Evolutionary conservation across 2,113 vertebrate genomes (phyloP).

Genomic region (Nestor notabilis): DNA sequence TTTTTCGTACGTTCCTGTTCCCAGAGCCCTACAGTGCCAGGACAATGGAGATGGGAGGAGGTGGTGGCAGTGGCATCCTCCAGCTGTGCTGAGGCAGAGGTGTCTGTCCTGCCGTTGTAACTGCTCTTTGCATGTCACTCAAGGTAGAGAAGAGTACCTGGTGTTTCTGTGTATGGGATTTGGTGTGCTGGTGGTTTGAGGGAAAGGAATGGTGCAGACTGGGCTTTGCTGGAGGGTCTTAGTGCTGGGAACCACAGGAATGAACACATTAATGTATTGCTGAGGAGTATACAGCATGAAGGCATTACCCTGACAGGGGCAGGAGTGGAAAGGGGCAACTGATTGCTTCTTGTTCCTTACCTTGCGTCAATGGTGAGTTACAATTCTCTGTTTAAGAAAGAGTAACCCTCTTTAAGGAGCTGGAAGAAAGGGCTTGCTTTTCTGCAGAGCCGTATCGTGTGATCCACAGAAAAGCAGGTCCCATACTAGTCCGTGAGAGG

Average conservation of each 20-base stretch:
- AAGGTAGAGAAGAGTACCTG: neutral
- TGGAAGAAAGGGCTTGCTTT: neutral
- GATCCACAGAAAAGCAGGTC: neutral
- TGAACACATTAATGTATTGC: neutral
- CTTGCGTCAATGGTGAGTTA: neutral
- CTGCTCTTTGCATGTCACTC: neutral
- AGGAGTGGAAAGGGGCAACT: neutral
- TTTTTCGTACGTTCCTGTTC: neutral
- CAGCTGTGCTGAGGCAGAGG: neutral
- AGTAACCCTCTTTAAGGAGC: neutral
- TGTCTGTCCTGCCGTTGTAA: rapidly evolving
- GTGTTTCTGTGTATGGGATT: neutral
- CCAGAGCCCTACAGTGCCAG: neutral
- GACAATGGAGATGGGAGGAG: neutral
- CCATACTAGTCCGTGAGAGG: neutral
- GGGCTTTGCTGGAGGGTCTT: neutral
- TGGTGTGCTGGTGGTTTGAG: neutral
- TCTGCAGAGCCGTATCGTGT: rapidly evolving
- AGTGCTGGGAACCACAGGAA: neutral
- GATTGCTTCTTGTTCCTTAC: neutral
- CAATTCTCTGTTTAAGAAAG: neutral
- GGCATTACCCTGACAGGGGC: neutral
- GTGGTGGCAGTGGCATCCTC: neutral
- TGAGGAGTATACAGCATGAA: neutral
- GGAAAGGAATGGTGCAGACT: neutral